Evolutionary conservation across 2,888 invertebrate species (phyloP).

Genomic region (Stenchaetothrips biformis): DNA sequence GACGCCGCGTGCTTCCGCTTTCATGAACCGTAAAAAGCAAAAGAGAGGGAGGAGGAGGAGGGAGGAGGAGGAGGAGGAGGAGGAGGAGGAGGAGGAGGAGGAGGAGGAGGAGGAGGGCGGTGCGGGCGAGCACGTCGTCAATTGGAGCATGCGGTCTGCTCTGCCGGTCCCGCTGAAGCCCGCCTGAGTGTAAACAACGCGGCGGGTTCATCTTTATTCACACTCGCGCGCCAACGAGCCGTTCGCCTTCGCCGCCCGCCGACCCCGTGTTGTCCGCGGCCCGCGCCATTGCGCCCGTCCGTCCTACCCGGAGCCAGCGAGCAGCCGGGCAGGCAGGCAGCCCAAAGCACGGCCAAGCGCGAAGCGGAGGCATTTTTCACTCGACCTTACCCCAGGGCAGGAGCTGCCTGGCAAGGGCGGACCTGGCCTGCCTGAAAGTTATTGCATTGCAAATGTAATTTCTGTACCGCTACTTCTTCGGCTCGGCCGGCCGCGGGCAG

Average conservation of each 20-base stretch:
- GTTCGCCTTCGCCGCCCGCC: too few relatives aligned
- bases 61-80: background rate
- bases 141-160: background rate
- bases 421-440: background rate
- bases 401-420: background rate
- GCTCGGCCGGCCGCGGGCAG: background rate
- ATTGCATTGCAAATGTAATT: slow-evolving; percentile 17
- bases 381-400: background rate
- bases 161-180: too few relatives aligned
- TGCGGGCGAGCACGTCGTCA: background rate
- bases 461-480: slow-evolving; percentile 7
- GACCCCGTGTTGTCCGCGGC: too few relatives aligned
- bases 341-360: background rate
- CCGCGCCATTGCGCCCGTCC: background rate
- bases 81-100: background rate
- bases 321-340: background rate
- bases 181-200: too few relatives aligned
- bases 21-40: too few relatives aligned
- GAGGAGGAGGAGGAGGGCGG: background rate
- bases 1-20: too few relatives aligned
- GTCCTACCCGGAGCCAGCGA: background rate
- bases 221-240: background rate
- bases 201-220: slow-evolving; percentile 1
- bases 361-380: background rate
- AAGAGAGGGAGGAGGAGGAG: background rate